Conservation (phyloP, 53 echinoderm and acorn worm genomes). For the Zoroaster sp. region DNA sequence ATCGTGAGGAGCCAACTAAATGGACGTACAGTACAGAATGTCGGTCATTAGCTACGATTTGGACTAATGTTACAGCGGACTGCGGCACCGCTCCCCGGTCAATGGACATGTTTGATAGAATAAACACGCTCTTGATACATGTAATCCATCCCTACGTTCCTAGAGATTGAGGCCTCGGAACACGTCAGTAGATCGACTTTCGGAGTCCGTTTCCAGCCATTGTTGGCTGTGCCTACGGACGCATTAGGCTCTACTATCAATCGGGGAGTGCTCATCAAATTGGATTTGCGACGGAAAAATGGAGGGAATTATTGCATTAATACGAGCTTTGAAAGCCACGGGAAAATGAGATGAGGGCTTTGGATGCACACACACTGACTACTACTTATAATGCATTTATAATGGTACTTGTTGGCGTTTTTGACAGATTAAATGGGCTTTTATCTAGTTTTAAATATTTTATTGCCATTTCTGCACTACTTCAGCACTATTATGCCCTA, state of each 20-base stretch:
- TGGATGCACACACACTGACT: conserved; percentile 44
- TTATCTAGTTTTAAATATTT: not conserved
- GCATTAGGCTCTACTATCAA: conserved; percentile 62
- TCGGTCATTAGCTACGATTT: conserved; percentile 59
- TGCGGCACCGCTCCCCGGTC: conserved; percentile 54
- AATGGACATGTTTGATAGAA: conserved; percentile 64
- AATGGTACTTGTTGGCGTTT: conserved; percentile 56
- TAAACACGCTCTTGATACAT: conserved; percentile 60
- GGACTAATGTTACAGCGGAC: conserved; percentile 60
- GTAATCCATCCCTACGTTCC: conserved; percentile 51
- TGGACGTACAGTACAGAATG: conserved; percentile 51
- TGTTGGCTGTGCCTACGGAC: conserved; percentile 58
- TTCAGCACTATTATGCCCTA: not conserved
- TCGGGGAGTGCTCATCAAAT: conserved; percentile 60
- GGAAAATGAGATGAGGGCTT: conserved; percentile 39
- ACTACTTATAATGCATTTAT: conserved; percentile 52
- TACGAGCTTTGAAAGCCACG: conserved; percentile 54
- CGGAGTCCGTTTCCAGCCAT: conserved; percentile 58
- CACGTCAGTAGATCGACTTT: conserved; percentile 62
- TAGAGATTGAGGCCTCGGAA: conserved; percentile 43
- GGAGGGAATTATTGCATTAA: conserved; percentile 64
- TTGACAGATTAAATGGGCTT: conserved; percentile 16
- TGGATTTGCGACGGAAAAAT: conserved; percentile 62
- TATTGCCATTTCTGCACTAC: not conserved
- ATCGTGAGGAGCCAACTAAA: conserved; percentile 59